Evolutionary conservation across 2,113 vertebrate genomes (phyloP).

Genomic region (Malurus elegans): DNA sequence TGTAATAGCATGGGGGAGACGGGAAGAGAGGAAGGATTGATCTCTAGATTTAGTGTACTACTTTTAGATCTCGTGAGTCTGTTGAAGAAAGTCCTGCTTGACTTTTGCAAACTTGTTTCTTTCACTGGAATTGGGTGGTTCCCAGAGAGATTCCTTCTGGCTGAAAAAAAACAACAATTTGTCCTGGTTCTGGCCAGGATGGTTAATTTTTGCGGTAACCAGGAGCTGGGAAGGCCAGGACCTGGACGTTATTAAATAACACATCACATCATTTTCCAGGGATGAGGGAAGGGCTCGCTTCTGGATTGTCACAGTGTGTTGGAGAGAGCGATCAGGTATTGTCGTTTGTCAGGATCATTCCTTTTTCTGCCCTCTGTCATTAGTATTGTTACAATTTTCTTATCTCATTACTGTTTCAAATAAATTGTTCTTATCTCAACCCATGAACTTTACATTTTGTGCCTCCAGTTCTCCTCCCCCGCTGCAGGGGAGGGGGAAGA

Average conservation of each 20-base stretch:
- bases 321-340: not conserved
- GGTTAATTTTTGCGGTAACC: not conserved
- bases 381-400: no score
- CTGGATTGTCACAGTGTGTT: not conserved
- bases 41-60: not conserved
- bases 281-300: not conserved
- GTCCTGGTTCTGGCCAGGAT: not conserved
- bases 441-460: not conserved
- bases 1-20: not conserved
- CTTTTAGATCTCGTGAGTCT: not conserved
- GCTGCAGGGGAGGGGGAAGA: not conserved
- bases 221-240: rapidly evolving
- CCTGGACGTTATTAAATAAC: not conserved
- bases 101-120: not conserved
- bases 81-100: not conserved
- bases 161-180: not conserved
- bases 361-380: not conserved
- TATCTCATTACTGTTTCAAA: not conserved
- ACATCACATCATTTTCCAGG: rapidly evolving
- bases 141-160: not conserved
- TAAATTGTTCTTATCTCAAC: not conserved
- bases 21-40: not conserved
- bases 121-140: not conserved
- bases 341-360: not conserved
- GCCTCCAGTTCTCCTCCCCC: not conserved